These are phyloP conservation scores for Teleiodes luculella DNA, from an alignment of 2,888 invertebrate species.

Conservation along the genomic window DNA sequence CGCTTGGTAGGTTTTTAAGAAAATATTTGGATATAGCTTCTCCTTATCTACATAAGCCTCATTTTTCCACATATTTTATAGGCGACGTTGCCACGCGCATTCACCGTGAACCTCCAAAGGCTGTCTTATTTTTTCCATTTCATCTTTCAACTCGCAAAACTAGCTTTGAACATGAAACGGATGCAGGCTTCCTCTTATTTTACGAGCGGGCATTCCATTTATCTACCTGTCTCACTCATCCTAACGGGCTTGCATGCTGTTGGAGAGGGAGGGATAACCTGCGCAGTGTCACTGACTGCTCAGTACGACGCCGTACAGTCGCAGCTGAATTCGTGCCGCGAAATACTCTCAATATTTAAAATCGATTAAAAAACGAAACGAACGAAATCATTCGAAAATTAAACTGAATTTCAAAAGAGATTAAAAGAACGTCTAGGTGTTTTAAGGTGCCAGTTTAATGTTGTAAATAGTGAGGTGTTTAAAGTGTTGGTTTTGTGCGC, in stretches of 20 bases:
- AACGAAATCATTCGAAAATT: constrained; percentile 55
- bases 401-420: constrained; percentile 36
- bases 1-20: background rate
- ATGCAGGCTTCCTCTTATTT: constrained; percentile 31
- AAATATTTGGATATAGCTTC: constrained; percentile 23
- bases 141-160: constrained; percentile 36
- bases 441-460: constrained; percentile 32
- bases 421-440: constrained; percentile 31
- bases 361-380: constrained; percentile 39
- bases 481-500: constrained; percentile 31
- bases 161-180: constrained; percentile 43
- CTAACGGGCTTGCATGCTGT: constrained; percentile 24
- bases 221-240: constrained; percentile 42
- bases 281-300: constrained; percentile 75
- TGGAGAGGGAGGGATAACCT: constrained; percentile 51
- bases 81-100: constrained; percentile 51
- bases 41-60: constrained; percentile 67
- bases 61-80: constrained; percentile 64
- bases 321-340: constrained; percentile 33
- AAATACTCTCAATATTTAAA: constrained; percentile 22
- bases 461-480: constrained; percentile 28
- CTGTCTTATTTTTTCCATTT: constrained; percentile 40
- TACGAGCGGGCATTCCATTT: constrained; percentile 61
- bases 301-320: constrained; percentile 56
- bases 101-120: constrained; percentile 58